A percentile compares a stretch with the other conserved stretches of the same genome.
These are phyloP conservation scores for Drosophila pseudotalamancana DNA, from an alignment of 2,888 invertebrate species.

Conservation along the genomic window DNA sequence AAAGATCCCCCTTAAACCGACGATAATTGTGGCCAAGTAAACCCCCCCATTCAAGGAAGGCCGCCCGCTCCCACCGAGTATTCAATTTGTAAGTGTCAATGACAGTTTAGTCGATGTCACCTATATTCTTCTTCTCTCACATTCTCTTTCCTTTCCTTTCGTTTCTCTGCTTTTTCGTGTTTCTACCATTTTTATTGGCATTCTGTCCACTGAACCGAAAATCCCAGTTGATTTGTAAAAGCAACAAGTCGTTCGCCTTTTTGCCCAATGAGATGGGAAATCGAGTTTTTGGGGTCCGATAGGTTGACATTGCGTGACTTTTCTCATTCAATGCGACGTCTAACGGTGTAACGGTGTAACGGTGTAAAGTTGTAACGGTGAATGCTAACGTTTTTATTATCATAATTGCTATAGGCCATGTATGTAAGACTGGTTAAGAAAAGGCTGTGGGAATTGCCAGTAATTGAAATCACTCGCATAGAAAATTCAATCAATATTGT, in stretches of 20 bases:
- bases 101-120: constrained; percentile 60
- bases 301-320: constrained; percentile 52
- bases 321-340: constrained; percentile 47
- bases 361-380: no score
- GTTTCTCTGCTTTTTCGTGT: constrained; percentile 1
- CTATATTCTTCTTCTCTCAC: constrained; percentile 17
- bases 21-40: constrained; percentile 51
- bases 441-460: constrained; percentile 14
- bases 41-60: not conserved
- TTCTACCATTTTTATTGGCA: constrained; percentile 57
- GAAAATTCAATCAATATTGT: constrained; percentile 70
- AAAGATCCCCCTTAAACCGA: constrained; percentile 43
- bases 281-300: constrained; percentile 1
- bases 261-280: not conserved
- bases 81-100: constrained; percentile 76
- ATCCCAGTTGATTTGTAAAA: constrained; percentile 66
- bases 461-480: constrained; percentile 62
- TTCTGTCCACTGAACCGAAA: constrained; percentile 68
- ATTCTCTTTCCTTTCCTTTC: constrained; percentile 11
- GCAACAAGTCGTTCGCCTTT: constrained; percentile 63
- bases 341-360: constrained; percentile 21
- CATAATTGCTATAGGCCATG: constrained; percentile 36
- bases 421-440: not conserved
- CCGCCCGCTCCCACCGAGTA: constrained; percentile 45
- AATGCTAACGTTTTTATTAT: constrained; percentile 59